Base-by-base conservation (phyloP, 1,140 invertebrate species). In the Brachionus angularis region DNA sequence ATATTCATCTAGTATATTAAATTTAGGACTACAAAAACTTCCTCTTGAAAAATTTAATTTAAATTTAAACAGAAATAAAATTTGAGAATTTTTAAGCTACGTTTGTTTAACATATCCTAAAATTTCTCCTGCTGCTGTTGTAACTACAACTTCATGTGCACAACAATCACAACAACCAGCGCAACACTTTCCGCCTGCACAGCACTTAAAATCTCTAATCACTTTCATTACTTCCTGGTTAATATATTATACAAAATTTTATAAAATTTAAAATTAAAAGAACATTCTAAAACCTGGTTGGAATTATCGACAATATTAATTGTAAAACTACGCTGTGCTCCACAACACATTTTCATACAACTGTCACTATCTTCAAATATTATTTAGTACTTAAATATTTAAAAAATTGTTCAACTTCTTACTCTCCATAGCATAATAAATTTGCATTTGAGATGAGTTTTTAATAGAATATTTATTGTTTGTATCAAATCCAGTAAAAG, bases 401-500 rank as follows among this genome's bases (percentile, higher is more conserved):
- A 18, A 33, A 25, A 44, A 23, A 34, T 18, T 18, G 12, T 42
- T 3, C 14, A 16, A 61, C 58, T 42, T 21, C 5, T 34, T 73
- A 80, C 79, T 78, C 77, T 80, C 79, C 21, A 76, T 76, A 27
- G 79, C 79, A 42, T 76, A 76, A 69, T 76, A 80, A 5, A 80
- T 74, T 34, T 76, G 75, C 71, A 79, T 78, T 29, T 78, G 78
- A 21, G 79, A 72, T 5, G 75, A 72, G 72, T 80, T 80, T 42
- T 73, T 71, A 14, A 80, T 74, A 42, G 78, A 77, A 74, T 80
- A 80, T 67, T 91, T 92, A 77, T 93, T 93, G 76, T 89, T 88
- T n/a, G 89, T 91, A 81, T 93, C 90, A 82, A 88, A 92, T n/a
- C 89, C 89, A 72, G 86, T 87, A 74, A 90, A 86, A 16, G 87